Evolutionary conservation across 2,888 invertebrate species (phyloP), one percentile per base, ranked within the genome.

Genomic region (Unio delphinus): DNA sequence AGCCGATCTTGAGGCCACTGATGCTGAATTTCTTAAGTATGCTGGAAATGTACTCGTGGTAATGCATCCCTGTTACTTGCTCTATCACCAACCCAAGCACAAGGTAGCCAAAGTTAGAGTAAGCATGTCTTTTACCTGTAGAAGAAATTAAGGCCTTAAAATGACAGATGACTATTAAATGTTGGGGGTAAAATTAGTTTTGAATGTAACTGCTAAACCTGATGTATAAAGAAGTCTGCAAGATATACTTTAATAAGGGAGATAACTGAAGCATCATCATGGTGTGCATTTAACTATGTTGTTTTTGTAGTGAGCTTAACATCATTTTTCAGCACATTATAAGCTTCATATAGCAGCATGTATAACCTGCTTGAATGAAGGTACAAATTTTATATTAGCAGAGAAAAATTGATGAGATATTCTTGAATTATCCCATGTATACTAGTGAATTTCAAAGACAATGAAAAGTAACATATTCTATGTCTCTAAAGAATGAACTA

Each of bases 81-180:
- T 86, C 86, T 34, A 88, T 77, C n/a, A 87, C 77, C 65, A 80
- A 65, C 2, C 89, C 89, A 15, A 89, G 80, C 4, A 86, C 73
- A 58, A 86, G 74, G 75, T 88, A 89, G 34, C 87, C 87, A 65
- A 88, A 74, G 74, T 89, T 89, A 45, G 86, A 87, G 69, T 88
- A 89, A 26, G 83, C 82, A 74, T 87, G 87, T n/a, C 79, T 74
- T 18, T 78, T 81, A 54, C 89, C 89, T 87, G 70, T 11, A 78
- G 69, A 26, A 34, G n/a, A 26, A n/a, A 60, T 4, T 17, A 61
- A 30, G 30, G 23, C 26, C 15, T 45, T 7, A 60, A 18, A 6
- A 55, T n/a, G 20, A 66, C 15, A 60, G 23, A 17, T 61, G 23
- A 8, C 15, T 23, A 28, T 15, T 4, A 57, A 28, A 30, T 4